A percentile compares a stretch with the other conserved stretches of the same genome.
phyloP scores from a whole-genome alignment of 2,113 vertebrate genomes.

The Ailurus styani region DNA sequence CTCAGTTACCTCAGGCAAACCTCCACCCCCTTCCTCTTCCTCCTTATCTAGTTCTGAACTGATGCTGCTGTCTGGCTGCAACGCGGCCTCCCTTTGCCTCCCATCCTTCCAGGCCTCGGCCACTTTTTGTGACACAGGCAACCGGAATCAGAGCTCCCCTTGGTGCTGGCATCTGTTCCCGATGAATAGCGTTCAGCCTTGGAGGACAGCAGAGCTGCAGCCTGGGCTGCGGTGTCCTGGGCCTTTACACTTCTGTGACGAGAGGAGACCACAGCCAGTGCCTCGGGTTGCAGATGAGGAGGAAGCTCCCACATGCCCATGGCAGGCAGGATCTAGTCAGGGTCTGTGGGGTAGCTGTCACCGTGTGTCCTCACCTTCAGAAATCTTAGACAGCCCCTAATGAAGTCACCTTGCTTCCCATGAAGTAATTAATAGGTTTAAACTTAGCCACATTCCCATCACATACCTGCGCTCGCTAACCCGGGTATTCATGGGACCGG shows the following conservation, averaged over 20 bases:
- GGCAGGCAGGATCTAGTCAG: rapidly evolving
- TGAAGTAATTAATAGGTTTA: not conserved
- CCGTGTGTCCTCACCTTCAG: not conserved
- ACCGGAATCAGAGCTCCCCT: no score
- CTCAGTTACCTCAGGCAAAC: not conserved
- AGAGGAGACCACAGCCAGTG: not conserved
- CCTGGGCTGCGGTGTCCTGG: not conserved
- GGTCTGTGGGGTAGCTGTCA: not conserved
- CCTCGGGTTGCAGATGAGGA: not conserved
- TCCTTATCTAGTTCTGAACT: not conserved
- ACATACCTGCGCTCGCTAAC: not conserved
- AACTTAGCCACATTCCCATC: not conserved
- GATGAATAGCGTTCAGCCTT: not conserved
- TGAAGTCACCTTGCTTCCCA: not conserved
- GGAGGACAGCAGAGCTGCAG: not conserved
- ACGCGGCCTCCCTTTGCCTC: not conserved
- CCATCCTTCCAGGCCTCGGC: not conserved
- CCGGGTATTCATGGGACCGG: not conserved
- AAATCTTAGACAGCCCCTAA: not conserved
- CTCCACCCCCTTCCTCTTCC: not conserved
- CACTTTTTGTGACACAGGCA: not conserved
- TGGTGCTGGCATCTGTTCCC: not conserved
- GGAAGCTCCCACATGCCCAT: not conserved
- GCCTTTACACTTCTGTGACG: not conserved
- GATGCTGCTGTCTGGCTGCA: rapidly evolving